These are phyloP conservation scores for Ardeotis arabs DNA, from an alignment of 2,113 vertebrate species.

Conservation along the genomic window DNA sequence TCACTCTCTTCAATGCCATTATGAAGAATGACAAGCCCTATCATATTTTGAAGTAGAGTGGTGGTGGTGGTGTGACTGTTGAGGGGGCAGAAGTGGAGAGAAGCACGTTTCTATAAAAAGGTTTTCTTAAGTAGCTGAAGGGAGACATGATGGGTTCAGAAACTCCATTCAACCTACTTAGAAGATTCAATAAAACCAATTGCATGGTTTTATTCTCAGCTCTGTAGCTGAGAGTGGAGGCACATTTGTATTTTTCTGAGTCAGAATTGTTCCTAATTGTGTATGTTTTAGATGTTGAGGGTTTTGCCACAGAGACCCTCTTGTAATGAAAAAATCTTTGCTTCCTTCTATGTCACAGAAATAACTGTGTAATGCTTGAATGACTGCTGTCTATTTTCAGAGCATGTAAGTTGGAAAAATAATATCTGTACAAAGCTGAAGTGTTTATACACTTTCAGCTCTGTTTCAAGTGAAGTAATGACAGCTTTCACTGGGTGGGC, in stretches of 20 bases:
- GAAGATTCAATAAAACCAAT: neutral
- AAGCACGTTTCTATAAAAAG: neutral
- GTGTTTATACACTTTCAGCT: neutral
- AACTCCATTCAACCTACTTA: neutral
- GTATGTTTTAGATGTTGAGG: neutral
- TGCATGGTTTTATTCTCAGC: neutral
- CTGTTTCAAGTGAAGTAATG: neutral
- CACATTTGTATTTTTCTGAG: neutral
- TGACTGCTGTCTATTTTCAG: constrained; percentile 25
- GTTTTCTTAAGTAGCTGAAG: neutral
- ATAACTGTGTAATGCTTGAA: neutral
- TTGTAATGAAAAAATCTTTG: neutral
- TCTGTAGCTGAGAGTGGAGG: neutral
- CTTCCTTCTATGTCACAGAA: neutral
- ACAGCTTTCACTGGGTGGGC: neutral
- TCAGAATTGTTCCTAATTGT: neutral
- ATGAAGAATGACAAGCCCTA: neutral
- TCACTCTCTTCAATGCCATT: neutral
- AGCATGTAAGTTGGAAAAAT: neutral
- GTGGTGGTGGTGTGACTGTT: neutral
- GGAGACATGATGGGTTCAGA: neutral
- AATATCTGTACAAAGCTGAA: constrained; percentile 12
- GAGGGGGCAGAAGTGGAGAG: neutral
- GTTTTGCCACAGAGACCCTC: neutral
- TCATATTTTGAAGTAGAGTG: neutral